These are phyloP conservation scores for Acronicta leporina DNA, from an alignment of 2,888 invertebrate species.

Conservation along the genomic window DNA sequence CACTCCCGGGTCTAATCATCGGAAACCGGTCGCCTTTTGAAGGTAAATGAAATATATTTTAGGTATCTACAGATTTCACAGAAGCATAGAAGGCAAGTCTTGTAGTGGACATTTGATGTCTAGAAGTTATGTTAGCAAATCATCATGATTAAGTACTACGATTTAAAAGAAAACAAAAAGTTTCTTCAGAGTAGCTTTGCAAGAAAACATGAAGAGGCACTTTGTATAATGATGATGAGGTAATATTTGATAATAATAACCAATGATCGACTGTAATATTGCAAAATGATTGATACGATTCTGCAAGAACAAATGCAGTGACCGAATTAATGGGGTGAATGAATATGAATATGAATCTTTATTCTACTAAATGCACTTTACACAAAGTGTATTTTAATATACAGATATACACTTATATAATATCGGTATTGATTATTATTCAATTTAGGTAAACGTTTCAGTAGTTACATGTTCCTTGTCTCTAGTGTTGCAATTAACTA, in stretches of 20 bases:
- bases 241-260: constrained; percentile 36
- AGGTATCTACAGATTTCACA: too few relatives aligned
- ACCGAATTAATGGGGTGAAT: constrained; percentile 13
- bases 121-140: too few relatives aligned
- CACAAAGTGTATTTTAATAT: constrained; percentile 17
- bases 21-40: too few relatives aligned
- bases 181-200: not conserved
- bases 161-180: not conserved
- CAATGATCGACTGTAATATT: constrained; percentile 25
- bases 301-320: constrained; percentile 17
- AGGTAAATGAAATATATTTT: too few relatives aligned
- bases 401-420: too few relatives aligned
- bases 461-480: not conserved
- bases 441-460: constrained; percentile 6
- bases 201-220: not conserved
- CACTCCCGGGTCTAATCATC: too few relatives aligned
- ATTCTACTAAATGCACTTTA: constrained; percentile 17
- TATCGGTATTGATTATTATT: constrained; percentile 2
- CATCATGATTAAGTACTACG: not conserved
- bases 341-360: constrained; percentile 12
- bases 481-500: constrained; percentile 2
- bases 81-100: too few relatives aligned
- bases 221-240: constrained; percentile 1
- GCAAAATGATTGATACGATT: constrained; percentile 32
- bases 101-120: too few relatives aligned